Percentiles rank a stretch among this genome's conserved stretches.
Conservation (phyloP, 2,113 vertebrate genomes). For the Peromyscus leucopus region DNA sequence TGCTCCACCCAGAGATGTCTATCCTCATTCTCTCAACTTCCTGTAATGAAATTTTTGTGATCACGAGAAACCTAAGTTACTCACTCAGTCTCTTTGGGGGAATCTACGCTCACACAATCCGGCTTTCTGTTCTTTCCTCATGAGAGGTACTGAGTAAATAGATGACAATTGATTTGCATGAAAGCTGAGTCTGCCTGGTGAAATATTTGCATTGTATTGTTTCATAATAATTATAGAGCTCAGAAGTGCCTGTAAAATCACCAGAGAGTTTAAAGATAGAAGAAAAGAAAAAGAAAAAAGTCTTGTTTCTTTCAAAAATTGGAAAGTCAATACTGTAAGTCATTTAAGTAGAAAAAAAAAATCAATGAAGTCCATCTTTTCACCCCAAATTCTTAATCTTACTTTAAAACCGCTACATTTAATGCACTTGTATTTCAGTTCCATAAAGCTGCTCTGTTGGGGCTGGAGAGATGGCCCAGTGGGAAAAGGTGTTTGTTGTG, state of each 20-base stretch:
- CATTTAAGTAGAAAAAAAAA: slow-evolving; percentile 37
- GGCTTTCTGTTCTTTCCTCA: slow-evolving; percentile 23
- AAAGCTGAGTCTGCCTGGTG: slow-evolving; percentile 16
- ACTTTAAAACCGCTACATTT: slow-evolving; percentile 3
- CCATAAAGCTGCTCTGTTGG: background rate
- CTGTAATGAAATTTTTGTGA: background rate
- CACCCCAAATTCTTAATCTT: slow-evolving; percentile 3
- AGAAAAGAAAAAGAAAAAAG: background rate
- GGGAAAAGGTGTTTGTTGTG: background rate
- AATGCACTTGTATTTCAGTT: slow-evolving; percentile 34
- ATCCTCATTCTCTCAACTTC: slow-evolving; percentile 89
- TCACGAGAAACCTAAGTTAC: background rate
- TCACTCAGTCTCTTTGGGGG: background rate
- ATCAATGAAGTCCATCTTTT: slow-evolving; percentile 34
- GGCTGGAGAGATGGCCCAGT: background rate
- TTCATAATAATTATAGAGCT: slow-evolving; percentile 41
- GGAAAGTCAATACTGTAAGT: background rate
- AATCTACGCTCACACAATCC: background rate
- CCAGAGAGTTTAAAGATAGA: background rate
- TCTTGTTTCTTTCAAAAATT: background rate
- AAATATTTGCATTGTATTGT: slow-evolving; percentile 18
- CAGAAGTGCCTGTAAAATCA: background rate
- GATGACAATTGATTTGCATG: slow-evolving; percentile 5
- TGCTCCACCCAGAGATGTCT: slow-evolving; percentile 93
- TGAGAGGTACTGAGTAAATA: slow-evolving; percentile 2